These are phyloP conservation scores for Oxycera nigricornis DNA, from an alignment of 2,888 invertebrate species.

Conservation along the genomic window DNA sequence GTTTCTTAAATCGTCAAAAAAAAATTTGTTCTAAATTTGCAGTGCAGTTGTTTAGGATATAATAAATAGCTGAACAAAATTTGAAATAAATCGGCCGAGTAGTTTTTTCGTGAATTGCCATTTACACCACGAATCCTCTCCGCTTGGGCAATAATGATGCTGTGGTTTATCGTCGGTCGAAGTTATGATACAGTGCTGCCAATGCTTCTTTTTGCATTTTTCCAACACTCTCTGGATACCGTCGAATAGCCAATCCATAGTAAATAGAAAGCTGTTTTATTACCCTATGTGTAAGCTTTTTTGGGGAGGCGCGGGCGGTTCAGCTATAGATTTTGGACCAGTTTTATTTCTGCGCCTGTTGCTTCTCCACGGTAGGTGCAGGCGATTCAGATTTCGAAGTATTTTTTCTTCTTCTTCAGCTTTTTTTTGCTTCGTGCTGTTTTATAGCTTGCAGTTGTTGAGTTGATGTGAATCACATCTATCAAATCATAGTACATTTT, in stretches of 20 bases:
- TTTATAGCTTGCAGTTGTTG: background rate
- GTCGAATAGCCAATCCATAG: constrained; percentile 9
- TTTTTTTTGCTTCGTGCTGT: background rate
- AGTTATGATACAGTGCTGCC: constrained; percentile 1
- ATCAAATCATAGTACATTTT: constrained; percentile 1
- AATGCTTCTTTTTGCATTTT: constrained; percentile 8
- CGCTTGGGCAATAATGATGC: constrained; percentile 2
- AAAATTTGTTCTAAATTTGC: no score
- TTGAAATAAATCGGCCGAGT: no score
- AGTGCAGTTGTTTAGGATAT: no score
- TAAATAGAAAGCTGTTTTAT: background rate
- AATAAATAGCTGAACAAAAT: no score
- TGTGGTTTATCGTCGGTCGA: constrained; percentile 12
- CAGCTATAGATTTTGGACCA: background rate
- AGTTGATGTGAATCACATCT: constrained; percentile 4
- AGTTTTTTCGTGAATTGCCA: no score
- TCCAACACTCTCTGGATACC: background rate
- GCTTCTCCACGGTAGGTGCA: background rate
- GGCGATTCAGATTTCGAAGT: background rate
- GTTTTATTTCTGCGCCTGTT: background rate
- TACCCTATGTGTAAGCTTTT: background rate
- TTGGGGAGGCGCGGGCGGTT: background rate
- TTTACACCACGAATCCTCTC: constrained; percentile 2
- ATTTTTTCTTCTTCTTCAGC: background rate
- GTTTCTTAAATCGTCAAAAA: no score